Evolutionary conservation across 2,797 vertebrate genomes (phyloP).

Genomic region (Babyrousa celebensis): DNA sequence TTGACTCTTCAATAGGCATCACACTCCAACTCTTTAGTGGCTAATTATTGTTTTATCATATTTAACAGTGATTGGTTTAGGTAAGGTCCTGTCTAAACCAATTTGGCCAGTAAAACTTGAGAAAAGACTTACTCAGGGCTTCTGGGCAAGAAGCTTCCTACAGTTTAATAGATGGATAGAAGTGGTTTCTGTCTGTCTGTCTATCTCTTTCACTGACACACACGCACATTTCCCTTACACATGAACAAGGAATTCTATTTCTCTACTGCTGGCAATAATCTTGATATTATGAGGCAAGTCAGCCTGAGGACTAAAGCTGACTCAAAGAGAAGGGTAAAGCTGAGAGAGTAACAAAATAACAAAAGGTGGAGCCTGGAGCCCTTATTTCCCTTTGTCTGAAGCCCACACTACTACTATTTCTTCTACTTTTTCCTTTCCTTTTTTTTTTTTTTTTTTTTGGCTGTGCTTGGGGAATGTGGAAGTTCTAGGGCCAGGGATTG

Average conservation of each 20-base stretch:
- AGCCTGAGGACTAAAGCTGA: neutral
- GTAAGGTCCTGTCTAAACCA: constrained; percentile 2
- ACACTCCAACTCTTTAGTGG: neutral
- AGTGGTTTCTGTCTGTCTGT: neutral
- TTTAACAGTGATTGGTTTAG: neutral
- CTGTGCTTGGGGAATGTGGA: too few species aligned
- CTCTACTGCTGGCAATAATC: neutral
- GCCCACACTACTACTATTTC: too few species aligned
- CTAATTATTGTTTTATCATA: neutral
- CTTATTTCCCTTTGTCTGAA: neutral
- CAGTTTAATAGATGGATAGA: neutral
- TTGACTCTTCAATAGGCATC: neutral
- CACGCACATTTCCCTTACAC: neutral
- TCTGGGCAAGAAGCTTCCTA: constrained; percentile 27
- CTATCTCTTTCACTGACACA: neutral
- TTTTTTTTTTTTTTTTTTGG: too few species aligned
- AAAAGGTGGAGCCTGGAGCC: neutral
- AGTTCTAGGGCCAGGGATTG: too few species aligned
- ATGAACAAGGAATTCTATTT: neutral
- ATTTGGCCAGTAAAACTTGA: neutral
- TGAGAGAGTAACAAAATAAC: neutral
- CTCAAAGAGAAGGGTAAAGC: neutral
- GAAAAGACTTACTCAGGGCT: neutral
- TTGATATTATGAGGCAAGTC: constrained; percentile 11
- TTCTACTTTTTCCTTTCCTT: neutral